Percentiles rank a stretch among this genome's conserved stretches.
Conservation (phyloP, 2,113 vertebrate genomes). For the Hemiscyllium ocellatum region DNA sequence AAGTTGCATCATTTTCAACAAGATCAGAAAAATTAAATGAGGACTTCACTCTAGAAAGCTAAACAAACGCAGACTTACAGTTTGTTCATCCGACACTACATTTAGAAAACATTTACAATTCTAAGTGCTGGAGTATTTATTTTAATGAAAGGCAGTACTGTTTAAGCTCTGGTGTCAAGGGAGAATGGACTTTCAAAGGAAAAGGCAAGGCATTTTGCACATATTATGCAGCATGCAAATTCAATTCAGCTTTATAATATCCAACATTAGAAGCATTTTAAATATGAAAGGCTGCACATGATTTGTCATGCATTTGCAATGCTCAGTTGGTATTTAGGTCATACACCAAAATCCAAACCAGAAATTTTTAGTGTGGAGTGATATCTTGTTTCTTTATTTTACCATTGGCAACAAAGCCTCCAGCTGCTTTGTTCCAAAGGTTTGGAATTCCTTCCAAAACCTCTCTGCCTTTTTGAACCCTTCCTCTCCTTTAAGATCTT, state of each 20-base stretch:
- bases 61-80: background rate
- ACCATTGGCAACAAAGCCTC: background rate
- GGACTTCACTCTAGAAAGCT: background rate
- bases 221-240: background rate
- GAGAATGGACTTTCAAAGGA: background rate
- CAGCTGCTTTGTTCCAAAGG: background rate
- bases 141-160: background rate
- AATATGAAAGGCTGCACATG: background rate
- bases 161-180: background rate
- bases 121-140: background rate
- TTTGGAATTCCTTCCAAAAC: background rate
- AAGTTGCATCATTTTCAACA: background rate
- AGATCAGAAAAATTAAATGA: background rate
- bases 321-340: background rate
- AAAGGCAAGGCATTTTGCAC: background rate
- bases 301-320: background rate
- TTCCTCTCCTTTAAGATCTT: background rate
- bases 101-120: conserved; percentile 7
- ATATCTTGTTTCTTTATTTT: background rate
- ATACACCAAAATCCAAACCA: background rate
- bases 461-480: background rate
- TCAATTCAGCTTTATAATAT: background rate
- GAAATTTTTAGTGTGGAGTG: background rate
- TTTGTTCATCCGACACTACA: background rate
- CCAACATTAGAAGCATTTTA: background rate